Evolutionary conservation across 2,797 vertebrate genomes (phyloP).

Genomic region (Ctenopoma multispine): DNA sequence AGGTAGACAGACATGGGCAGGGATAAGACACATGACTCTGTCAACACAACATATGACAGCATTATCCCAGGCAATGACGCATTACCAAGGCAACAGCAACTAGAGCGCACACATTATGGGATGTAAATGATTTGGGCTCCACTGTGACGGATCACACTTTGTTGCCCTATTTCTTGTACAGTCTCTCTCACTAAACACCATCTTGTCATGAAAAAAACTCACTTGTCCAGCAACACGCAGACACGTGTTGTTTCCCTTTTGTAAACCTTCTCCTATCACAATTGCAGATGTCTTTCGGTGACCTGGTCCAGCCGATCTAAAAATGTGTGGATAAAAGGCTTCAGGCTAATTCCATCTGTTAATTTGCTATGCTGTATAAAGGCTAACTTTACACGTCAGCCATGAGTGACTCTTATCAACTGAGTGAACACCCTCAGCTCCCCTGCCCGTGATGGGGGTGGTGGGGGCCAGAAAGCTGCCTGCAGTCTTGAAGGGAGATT

Average conservation of each 20-base stretch:
- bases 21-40: conserved; percentile 73
- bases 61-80: conserved; percentile 84
- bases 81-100: conserved; percentile 67
- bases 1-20: conserved; percentile 59
- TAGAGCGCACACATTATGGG: conserved; percentile 53
- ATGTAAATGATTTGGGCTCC: conserved; percentile 68
- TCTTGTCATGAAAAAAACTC: conserved; percentile 22
- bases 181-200: conserved; percentile 18
- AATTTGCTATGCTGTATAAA: conserved; percentile 60
- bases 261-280: conserved; percentile 1
- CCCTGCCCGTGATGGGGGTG: conserved; percentile 17
- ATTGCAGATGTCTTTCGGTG: conserved; percentile 11
- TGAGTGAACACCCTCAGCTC: conserved; percentile 20
- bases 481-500: conserved; percentile 53
- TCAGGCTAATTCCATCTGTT: conserved; percentile 39
- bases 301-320: conserved; percentile 12
- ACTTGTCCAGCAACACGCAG: not conserved
- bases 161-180: conserved; percentile 41
- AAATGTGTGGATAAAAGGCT: conserved; percentile 21
- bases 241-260: conserved; percentile 28
- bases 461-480: conserved; percentile 18
- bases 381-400: conserved; percentile 37
- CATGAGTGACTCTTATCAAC: conserved; percentile 44
- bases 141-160: conserved; percentile 52
- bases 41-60: conserved; percentile 83